Percentiles rank a stretch among this genome's conserved stretches.
phyloP scores from a whole-genome alignment of 2,113 vertebrate genomes.

The Illadopsis cleaveri region DNA sequence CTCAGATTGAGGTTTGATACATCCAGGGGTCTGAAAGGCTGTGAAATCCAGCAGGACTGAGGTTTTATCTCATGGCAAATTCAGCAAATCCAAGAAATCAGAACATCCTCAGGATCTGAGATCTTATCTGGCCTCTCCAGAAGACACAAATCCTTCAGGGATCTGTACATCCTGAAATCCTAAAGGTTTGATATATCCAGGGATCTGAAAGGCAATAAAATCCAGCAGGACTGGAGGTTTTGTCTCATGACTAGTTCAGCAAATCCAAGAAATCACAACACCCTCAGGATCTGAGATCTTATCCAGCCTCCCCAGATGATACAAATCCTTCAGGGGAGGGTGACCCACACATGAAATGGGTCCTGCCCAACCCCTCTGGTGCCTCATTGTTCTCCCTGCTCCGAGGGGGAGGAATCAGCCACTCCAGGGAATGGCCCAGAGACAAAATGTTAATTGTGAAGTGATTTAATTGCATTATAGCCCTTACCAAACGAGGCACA shows the following conservation, averaged over 20 bases:
- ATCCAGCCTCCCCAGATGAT: rapidly evolving
- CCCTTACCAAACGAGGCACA: conserved; percentile 53
- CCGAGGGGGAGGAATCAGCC: background rate
- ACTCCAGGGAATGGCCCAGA: conserved; percentile 21
- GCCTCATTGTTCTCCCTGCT: background rate
- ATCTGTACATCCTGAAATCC: background rate
- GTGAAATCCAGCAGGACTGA: background rate
- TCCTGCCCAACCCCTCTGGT: background rate
- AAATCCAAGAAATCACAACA: background rate
- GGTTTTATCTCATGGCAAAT: background rate
- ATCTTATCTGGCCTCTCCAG: rapidly evolving
- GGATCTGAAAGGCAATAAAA: background rate
- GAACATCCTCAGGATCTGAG: background rate
- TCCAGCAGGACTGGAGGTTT: background rate
- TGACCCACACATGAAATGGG: background rate
- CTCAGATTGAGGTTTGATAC: background rate
- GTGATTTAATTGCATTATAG: conserved; percentile 54
- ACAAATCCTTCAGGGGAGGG: background rate
- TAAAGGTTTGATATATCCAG: background rate
- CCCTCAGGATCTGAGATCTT: background rate
- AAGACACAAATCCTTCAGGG: background rate
- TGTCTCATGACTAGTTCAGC: background rate
- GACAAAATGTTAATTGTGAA: background rate
- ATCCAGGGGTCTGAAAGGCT: background rate
- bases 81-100: background rate